Base-by-base conservation (phyloP, 2,113 vertebrate genomes). In the Synodontis membranacea region DNA sequence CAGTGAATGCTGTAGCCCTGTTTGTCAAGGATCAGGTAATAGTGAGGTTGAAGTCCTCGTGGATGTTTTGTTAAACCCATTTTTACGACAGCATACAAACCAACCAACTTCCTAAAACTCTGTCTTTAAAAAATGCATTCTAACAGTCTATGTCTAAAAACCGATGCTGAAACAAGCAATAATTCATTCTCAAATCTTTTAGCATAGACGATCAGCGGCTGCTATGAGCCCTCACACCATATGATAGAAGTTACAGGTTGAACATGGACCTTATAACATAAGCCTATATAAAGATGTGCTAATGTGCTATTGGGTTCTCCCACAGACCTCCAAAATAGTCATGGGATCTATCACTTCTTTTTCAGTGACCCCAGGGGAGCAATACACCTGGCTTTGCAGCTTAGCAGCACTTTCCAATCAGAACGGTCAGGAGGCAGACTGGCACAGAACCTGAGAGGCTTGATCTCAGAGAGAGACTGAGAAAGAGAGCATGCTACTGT, bases 331-430 rank as follows among this genome's bases (percentile, higher is more conserved):
- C 79, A 87, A 89, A 90, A 91, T 87, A 88, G 90, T 88, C 86
- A 84, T 81, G 92, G 92, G 92, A 90, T 94, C 91, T 94, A 93
- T 93, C 92, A 90, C 91, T 93, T 94, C 91, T 93, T 89, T 93
- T 93, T 91, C 90, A 93, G 90, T 88, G 89, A 91, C 81, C 94
- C 93, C 94, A 89, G 81, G 94, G 94, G 94, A 94, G 92, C 93
- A 94, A 94, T 94, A 94, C 91, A 94, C 94, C 94, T 94, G 93
- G 94, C 93, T 95, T 94, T 93, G 92, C 94, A 95, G 94, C 94
- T 95, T 94, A 93, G 94, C 94, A 94, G 92, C 92, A 92, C 92
- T 94, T 93, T 92, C 92, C 88, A 93, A 94, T 93, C 93, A 92
- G 88, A 90, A 91, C 68, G 88, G 91, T 92, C 92, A 93, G 93